A percentile compares a stretch with the other conserved stretches of the same genome.
phyloP scores from a whole-genome alignment of 2,113 vertebrate genomes.

The Struthio camelus region DNA sequence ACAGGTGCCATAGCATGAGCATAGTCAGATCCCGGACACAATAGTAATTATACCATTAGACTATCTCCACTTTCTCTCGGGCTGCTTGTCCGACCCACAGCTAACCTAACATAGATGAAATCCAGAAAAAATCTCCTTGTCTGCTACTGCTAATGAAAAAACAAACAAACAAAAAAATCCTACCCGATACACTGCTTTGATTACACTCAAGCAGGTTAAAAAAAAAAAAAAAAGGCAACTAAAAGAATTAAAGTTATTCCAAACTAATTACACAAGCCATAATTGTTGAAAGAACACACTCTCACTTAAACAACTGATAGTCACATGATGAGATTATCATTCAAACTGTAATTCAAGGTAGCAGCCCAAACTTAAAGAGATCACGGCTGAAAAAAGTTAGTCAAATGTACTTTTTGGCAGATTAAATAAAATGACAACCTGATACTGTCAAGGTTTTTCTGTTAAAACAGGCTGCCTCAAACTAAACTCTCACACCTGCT shows the following conservation, averaged over 20 bases:
- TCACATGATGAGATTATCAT: background rate
- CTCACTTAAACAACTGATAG: background rate
- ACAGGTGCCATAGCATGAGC: fast-evolving
- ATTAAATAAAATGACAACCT: background rate
- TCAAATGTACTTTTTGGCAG: background rate
- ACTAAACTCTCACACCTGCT: background rate
- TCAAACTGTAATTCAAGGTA: background rate
- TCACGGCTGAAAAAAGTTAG: background rate
- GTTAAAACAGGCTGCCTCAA: background rate
- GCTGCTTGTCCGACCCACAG: background rate
- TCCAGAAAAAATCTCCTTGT: background rate
- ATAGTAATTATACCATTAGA: background rate
- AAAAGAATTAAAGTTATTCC: background rate
- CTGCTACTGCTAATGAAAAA: too few species aligned
- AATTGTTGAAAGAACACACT: background rate
- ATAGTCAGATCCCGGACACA: background rate
- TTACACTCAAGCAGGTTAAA: background rate
- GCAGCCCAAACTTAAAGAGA: background rate
- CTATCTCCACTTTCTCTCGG: background rate
- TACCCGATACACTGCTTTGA: background rate
- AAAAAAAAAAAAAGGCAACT: too few species aligned
- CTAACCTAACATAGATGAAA: background rate
- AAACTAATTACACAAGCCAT: background rate
- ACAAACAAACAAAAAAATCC: background rate
- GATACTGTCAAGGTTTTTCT: background rate